Evolutionary conservation across 2,888 invertebrate species (phyloP).

Genomic region (Machimus atricapillus): DNA sequence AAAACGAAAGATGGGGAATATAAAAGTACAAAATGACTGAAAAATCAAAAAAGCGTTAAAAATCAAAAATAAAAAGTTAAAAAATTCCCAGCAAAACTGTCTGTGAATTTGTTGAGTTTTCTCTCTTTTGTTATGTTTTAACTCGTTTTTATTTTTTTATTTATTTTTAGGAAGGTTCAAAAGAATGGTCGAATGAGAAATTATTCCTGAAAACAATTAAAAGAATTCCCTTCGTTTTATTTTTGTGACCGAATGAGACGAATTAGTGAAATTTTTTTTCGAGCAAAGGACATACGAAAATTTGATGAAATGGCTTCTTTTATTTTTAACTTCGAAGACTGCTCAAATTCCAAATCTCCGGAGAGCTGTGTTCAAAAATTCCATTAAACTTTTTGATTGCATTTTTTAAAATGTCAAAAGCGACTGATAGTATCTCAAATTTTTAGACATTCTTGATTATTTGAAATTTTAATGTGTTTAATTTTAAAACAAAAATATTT

Average conservation of each 20-base stretch:
- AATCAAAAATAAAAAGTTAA: neutral
- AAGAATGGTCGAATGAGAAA: neutral
- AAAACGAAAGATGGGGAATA: neutral
- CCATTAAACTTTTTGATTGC: too few species aligned
- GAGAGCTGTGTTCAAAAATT: neutral
- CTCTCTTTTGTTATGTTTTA: neutral
- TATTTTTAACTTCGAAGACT: too few species aligned
- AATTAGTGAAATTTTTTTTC: neutral
- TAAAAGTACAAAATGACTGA: neutral
- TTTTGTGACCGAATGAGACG: neutral
- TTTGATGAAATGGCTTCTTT: too few species aligned
- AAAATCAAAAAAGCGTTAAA: neutral
- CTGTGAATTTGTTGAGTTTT: neutral
- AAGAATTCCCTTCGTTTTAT: slow-evolving; percentile 15
- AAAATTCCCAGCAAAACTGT: neutral
- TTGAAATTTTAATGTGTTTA: too few species aligned
- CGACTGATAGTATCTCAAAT: neutral
- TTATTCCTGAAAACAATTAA: slow-evolving; percentile 15
- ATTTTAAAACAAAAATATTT: too few species aligned
- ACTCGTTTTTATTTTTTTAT: neutral
- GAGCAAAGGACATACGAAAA: neutral
- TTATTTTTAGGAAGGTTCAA: neutral
- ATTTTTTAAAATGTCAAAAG: neutral
- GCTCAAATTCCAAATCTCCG: neutral
- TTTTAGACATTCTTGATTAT: too few species aligned